phyloP scores from a whole-genome alignment of 2,797 vertebrate species.

The Coracias cyanogaster region DNA sequence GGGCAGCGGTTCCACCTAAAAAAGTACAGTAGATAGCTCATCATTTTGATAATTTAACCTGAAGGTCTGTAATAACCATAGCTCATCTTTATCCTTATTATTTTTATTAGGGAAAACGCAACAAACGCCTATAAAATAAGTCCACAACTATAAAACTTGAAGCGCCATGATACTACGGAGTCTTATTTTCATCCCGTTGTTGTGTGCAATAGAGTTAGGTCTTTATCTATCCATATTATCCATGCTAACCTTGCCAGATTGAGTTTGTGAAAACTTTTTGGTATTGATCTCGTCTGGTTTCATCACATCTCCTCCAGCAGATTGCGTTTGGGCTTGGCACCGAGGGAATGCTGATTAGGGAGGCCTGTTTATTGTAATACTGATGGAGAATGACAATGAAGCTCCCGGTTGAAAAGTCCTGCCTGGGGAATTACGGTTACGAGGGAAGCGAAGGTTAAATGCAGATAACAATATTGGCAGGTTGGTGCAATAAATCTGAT shows the following conservation, averaged over 20 bases:
- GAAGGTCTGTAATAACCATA: neutral
- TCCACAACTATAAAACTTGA: neutral
- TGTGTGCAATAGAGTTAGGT: neutral
- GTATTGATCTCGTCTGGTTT: constrained; percentile 57
- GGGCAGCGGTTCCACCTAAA: accelerated
- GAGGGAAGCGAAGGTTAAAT: neutral
- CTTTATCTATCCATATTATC: constrained; percentile 19
- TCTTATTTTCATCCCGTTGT: neutral
- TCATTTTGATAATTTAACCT: neutral
- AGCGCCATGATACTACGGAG: neutral
- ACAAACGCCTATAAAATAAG: neutral
- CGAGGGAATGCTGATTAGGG: constrained; percentile 60
- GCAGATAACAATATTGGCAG: neutral
- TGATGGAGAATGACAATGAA: constrained; percentile 51
- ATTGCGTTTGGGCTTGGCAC: constrained; percentile 47
- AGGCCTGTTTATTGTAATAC: constrained; percentile 34
- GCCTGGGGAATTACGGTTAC: neutral
- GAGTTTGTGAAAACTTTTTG: constrained; percentile 40
- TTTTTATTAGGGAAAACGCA: neutral
- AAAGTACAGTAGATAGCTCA: neutral
- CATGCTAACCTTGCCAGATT: constrained; percentile 39
- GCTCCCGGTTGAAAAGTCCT: neutral
- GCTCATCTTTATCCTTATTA: neutral
- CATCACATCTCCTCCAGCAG: constrained; percentile 40
- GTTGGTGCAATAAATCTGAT: neutral